phyloP scores from a whole-genome alignment of 2,113 vertebrate species.

The Albula goreensis region DNA sequence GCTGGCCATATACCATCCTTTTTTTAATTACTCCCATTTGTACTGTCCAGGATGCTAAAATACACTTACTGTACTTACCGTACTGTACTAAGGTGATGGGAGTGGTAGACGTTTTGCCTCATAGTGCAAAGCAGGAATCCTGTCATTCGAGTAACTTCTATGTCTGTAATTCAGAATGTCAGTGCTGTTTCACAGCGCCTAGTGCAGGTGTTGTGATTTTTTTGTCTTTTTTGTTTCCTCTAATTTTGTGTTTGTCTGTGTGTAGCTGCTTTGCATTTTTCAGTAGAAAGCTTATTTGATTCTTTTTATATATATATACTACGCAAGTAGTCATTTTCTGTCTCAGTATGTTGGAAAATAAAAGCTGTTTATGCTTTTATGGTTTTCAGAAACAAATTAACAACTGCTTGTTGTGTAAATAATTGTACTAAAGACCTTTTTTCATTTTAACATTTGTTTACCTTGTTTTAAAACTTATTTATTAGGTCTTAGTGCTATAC shows the following conservation, averaged over 20 bases:
- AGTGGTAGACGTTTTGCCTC: not conserved
- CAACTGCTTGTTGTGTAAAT: constrained; percentile 51
- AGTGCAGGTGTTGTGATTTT: constrained; percentile 7
- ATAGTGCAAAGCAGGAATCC: not conserved
- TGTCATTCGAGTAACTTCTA: constrained; percentile 2
- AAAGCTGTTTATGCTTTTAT: constrained; percentile 39
- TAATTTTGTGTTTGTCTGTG: not conserved
- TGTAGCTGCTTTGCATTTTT: constrained; percentile 7
- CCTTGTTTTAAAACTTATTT: constrained; percentile 48
- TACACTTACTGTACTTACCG: constrained; percentile 1
- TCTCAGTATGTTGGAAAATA: constrained; percentile 44
- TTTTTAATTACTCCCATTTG: not conserved
- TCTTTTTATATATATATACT: constrained; percentile 9
- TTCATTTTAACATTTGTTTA: constrained; percentile 39
- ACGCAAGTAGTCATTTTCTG: constrained; percentile 29
- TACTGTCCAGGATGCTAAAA: constrained; percentile 2
- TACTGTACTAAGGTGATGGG: not conserved
- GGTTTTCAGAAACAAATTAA: constrained; percentile 53
- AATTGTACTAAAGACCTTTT: constrained; percentile 28
- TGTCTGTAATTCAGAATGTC: constrained; percentile 9
- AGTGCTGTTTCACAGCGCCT: not conserved
- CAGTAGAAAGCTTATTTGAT: constrained; percentile 5
- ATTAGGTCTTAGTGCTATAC: constrained; percentile 80
- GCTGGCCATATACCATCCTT: constrained; percentile 4
- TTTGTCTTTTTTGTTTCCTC: not conserved